phyloP scores from a whole-genome alignment of 2,888 invertebrate genomes.

The Mythimna loreyi region DNA sequence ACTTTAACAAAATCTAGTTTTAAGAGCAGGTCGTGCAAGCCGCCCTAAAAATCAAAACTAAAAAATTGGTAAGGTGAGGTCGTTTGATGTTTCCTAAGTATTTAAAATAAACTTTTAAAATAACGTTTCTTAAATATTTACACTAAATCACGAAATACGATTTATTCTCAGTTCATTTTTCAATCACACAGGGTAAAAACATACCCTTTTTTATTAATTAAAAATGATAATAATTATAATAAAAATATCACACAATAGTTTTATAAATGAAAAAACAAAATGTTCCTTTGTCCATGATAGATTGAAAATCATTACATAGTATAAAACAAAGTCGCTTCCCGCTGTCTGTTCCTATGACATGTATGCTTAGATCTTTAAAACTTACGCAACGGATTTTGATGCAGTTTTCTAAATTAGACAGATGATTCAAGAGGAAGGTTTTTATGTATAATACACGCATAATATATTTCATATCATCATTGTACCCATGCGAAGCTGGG shows the following conservation, averaged over 20 bases:
- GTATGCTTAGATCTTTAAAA: no score
- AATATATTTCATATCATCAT: no score
- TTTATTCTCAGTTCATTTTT: constrained; percentile 11
- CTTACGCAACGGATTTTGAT: no score
- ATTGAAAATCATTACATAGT: background rate
- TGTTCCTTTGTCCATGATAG: constrained; percentile 16
- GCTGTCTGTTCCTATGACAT: no score
- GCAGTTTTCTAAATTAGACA: no score
- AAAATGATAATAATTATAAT: constrained; percentile 2
- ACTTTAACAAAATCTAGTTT: no score
- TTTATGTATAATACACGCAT: no score
- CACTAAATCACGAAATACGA: constrained; percentile 6
- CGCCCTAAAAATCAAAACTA: background rate
- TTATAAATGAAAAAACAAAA: constrained; percentile 6
- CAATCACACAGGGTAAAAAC: constrained; percentile 41
- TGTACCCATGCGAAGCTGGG: no score
- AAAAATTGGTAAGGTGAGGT: constrained; percentile 32
- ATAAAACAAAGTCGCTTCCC: background rate
- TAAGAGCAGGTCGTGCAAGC: no score
- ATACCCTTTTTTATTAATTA: constrained; percentile 18
- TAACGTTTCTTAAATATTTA: constrained; percentile 32
- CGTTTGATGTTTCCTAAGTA: constrained; percentile 24
- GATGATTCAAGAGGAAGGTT: no score
- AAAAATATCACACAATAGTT: constrained; percentile 42
- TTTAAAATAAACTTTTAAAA: constrained; percentile 16